Conservation (phyloP, 2,113 vertebrate genomes). For the Phyllostomus hastatus region DNA sequence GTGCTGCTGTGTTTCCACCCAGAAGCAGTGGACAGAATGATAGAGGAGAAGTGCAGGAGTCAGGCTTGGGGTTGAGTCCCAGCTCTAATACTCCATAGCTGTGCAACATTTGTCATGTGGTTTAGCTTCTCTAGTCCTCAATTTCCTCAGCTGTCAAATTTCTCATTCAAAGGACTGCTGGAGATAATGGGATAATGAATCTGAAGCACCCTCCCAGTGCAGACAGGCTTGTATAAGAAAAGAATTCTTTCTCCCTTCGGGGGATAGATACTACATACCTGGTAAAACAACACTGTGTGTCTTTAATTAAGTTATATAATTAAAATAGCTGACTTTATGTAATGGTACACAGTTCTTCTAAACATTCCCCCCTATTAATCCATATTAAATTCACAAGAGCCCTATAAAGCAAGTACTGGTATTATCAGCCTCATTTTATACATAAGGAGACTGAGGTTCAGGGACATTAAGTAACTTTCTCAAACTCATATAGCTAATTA, state of each 20-base stretch:
- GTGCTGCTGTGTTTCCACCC: background rate
- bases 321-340: background rate
- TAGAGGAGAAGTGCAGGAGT: background rate
- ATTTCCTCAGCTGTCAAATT: background rate
- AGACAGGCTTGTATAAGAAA: background rate
- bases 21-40: fast-evolving
- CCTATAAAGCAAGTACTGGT: background rate
- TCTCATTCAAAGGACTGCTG: background rate
- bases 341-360: background rate
- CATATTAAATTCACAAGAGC: background rate
- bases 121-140: background rate
- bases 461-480: background rate
- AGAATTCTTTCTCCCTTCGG: background rate
- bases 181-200: background rate
- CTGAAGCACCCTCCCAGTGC: background rate
- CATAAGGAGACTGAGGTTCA: background rate
- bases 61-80: background rate
- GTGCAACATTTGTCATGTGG: background rate
- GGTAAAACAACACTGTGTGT: background rate
- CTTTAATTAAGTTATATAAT: background rate
- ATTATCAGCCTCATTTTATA: background rate
- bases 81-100: background rate
- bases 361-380: background rate
- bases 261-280: background rate
- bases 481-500: background rate